These are phyloP conservation scores for Anas platyrhynchos DNA, from an alignment of 2,113 vertebrate species.

Conservation along the genomic window DNA sequence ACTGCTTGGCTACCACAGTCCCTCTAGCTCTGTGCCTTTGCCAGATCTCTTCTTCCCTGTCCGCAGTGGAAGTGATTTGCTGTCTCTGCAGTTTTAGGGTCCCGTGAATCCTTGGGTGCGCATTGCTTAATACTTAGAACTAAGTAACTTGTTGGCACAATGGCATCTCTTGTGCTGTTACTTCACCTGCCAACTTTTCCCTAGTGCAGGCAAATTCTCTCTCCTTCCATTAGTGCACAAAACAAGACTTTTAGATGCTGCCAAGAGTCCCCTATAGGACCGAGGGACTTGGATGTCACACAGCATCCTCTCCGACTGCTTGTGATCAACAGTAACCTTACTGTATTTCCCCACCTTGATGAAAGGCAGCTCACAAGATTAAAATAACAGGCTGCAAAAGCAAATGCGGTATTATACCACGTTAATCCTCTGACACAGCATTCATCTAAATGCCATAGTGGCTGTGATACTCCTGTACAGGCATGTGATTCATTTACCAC, in stretches of 20 bases:
- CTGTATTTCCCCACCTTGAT: constrained; percentile 53
- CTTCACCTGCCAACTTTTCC: constrained; percentile 50
- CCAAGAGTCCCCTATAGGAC: constrained; percentile 7
- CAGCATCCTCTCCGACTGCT: neutral
- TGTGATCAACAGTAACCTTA: constrained; percentile 26
- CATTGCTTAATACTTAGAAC: constrained; percentile 56
- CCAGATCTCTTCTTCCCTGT: neutral
- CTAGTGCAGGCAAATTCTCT: neutral
- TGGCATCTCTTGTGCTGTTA: constrained; percentile 21
- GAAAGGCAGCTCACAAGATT: constrained; percentile 52
- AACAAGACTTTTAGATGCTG: neutral
- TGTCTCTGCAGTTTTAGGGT: constrained; percentile 65
- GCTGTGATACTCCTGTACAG: constrained; percentile 50
- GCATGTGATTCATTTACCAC: constrained; percentile 64
- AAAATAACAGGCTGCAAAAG: constrained; percentile 50
- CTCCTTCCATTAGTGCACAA: constrained; percentile 6
- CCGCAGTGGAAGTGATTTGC: constrained; percentile 44
- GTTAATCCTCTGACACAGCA: constrained; percentile 42
- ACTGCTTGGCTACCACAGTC: neutral
- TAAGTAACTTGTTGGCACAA: constrained; percentile 77
- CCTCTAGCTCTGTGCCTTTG: neutral
- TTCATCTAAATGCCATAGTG: constrained; percentile 43
- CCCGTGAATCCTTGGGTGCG: constrained; percentile 56
- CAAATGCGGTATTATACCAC: neutral
- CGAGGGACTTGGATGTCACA: constrained; percentile 55